A percentile compares a stretch with the other conserved stretches of the same genome.
phyloP scores from a whole-genome alignment of 2,797 vertebrate species.

The Macrochelys suwanniensis region DNA sequence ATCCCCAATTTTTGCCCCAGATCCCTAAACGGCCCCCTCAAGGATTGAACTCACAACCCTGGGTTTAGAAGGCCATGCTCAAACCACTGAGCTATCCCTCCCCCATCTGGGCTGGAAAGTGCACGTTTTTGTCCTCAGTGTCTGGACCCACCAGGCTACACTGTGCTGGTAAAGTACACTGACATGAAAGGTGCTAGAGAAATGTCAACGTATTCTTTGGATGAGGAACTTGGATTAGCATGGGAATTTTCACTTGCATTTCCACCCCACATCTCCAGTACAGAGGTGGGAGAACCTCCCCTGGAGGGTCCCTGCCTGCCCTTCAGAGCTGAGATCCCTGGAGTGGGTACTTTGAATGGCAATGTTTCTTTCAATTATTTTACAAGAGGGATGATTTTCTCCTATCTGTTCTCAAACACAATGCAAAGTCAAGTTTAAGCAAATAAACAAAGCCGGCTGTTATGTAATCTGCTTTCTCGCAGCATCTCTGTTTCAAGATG shows the following conservation, averaged over 20 bases:
- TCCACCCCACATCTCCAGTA: background rate
- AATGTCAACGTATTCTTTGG: slow-evolving; percentile 39
- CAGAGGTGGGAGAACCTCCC: background rate
- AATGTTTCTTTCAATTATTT: background rate
- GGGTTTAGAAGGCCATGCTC: too few relatives aligned
- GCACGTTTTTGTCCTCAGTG: background rate
- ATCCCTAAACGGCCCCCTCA: too few relatives aligned
- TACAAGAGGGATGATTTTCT: accelerated
- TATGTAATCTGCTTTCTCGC: background rate
- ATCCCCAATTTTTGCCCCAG: too few relatives aligned
- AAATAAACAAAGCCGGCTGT: slow-evolving; percentile 30
- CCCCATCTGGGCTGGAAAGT: background rate
- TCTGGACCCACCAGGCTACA: accelerated
- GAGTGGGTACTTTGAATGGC: accelerated
- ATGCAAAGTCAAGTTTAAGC: background rate
- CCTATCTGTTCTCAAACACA: background rate
- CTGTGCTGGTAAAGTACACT: background rate
- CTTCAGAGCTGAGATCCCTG: background rate
- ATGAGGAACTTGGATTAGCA: slow-evolving; percentile 33
- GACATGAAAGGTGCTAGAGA: background rate
- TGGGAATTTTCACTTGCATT: background rate
- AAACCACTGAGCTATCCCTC: too few relatives aligned
- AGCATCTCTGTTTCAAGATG: background rate
- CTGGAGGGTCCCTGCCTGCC: too few relatives aligned
- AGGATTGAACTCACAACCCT: too few relatives aligned